Base-by-base conservation (phyloP, 2,888 invertebrate genomes). In the Epistrophe eligans region DNA sequence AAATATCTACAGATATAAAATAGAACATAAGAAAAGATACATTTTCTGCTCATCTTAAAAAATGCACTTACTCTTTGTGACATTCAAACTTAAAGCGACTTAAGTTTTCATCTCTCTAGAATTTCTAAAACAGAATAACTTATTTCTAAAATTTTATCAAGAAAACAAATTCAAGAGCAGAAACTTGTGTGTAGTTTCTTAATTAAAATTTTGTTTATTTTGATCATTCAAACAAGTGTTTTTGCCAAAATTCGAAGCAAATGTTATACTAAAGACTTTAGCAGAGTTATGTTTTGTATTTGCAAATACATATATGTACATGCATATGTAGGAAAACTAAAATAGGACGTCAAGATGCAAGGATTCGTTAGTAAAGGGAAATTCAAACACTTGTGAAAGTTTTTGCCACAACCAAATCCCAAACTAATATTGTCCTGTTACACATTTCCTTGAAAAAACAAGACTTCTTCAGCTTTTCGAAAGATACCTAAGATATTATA, bases 211-310 rank as follows among this genome's bases (percentile, higher is more conserved):
- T 28, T 28, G 55, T 55, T 55, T 55, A 15, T 55, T 55, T 55
- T 55, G 55, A 24, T 55, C 55, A 55, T 55, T 55, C 55, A 55
- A 55, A 55, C 55, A 55, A 55, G 55, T 55, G 55, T 55, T 55
- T 55, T 28, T 55, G 24, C 15, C 9, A 55, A 55, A 15, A 55
- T n/a, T 28, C 15, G 4, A 55, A 15, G 55, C 15, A 55, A 55
- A 52, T 52, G 24, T 24, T 52, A 8, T 52, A 24, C 52, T 52
- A 15, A 24, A 24, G 28, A 55, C 28, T 55, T 55, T 28, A 15
- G 2, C 55, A 28, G 28, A 55, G 55, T 15, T 55, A 55, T 55
- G 28, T 15, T 55, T 52, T 55, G 24, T 55, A 28, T 55, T 28
- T 55, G 15, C 55, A 55, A 55, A 55, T 28, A 24, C 3, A 24